These are phyloP conservation scores for Calosoma granatense DNA, from an alignment of 1,140 invertebrate species.

Conservation along the genomic window DNA sequence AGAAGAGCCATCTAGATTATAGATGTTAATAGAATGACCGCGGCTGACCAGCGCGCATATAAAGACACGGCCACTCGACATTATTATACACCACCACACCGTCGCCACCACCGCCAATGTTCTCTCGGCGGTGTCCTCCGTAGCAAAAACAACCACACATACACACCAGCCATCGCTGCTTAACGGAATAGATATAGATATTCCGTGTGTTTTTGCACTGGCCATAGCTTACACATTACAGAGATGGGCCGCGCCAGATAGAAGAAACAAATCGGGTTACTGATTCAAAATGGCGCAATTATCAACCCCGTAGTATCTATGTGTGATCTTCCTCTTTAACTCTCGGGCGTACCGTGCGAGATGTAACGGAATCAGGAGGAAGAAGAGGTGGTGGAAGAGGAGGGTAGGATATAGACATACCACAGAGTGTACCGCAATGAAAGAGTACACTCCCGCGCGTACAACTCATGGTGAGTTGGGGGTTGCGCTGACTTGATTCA, in stretches of 20 bases:
- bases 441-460: not conserved
- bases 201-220: not conserved
- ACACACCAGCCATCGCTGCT: too few relatives aligned
- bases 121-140: too few relatives aligned
- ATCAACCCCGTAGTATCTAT: constrained; percentile 4
- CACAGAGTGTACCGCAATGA: not conserved
- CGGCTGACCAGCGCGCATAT: not conserved
- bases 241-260: constrained; percentile 4
- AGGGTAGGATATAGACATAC: not conserved
- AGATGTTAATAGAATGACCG: constrained; percentile 37
- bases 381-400: not conserved
- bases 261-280: constrained; percentile 7
- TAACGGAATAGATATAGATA: not conserved
- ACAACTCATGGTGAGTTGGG: too few relatives aligned
- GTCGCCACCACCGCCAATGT: constrained; percentile 16
- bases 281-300: constrained; percentile 9
- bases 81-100: constrained; percentile 17
- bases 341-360: not conserved
- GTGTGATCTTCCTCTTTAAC: too few relatives aligned
- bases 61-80: constrained; percentile 20
- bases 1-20: constrained; percentile 35
- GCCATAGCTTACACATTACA: constrained; percentile 5
- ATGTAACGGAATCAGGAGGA: too few relatives aligned
- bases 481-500: not conserved
- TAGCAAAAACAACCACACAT: constrained; percentile 35